Evolutionary conservation across 2,797 vertebrate genomes (phyloP), one percentile per base, ranked within the genome.

Genomic region (Manis pentadactyla): DNA sequence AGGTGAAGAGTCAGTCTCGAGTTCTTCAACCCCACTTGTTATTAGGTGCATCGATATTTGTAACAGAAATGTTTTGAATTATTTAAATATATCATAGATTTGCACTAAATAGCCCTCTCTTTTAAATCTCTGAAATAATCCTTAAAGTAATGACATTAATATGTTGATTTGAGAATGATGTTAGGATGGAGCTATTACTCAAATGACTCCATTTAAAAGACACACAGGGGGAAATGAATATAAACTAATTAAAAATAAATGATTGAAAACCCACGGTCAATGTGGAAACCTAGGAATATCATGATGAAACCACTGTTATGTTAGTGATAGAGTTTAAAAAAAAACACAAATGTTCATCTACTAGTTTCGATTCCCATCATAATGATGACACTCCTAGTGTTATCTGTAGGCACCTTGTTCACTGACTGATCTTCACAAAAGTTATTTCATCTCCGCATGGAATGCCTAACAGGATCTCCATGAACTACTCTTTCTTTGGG

Each of bases 181-280:
- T 12, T 53, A 68, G 7, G 7, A 25, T 49, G 19, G 5, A 74
- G 17, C 17, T 69, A 53, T 75, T 39, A 88, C 18, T n/a, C 31
- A 49, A 85, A 25, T 68, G n/a, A 79, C 15, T 84, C 14, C 1
- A 31, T 13, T 93, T 39, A 51, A 78, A 73, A 84, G 34, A 46
- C 87, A 79, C 55, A 68, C 13, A 78, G 13, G 46, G 4, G 6
- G 49, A 77, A 93, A 84, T 74, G 9, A 74, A 17, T 71, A 23
- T 53, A 87, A 87, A 66, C 78, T 73, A 63, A 84, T 69, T 69
- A 42, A 75, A 88, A 85, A 31, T 13, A 46, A 86, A 86, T 87
- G 63, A 77, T 66, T 51, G 37, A 75, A 89, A 95, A 49, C 17
- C 13, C 17, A 53, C 68, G 46, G 12, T 27, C 82, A 78, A 14